These are phyloP conservation scores for Cerastis rubricosa DNA, from an alignment of 2,888 invertebrate species.

Conservation along the genomic window DNA sequence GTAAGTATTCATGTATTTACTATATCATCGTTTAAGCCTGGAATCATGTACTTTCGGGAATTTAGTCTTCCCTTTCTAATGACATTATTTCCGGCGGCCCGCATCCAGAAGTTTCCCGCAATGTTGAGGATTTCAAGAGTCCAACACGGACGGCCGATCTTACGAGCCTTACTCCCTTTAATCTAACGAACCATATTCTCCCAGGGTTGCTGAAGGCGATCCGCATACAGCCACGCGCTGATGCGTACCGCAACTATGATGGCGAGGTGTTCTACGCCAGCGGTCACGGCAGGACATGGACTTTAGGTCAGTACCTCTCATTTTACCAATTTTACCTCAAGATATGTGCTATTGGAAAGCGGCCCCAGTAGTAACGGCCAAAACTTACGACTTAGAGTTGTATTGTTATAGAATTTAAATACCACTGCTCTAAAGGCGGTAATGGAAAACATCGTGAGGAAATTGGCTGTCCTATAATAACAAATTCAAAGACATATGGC, in stretches of 20 bases:
- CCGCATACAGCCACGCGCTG: slow-evolving; percentile 76
- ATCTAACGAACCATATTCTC: slow-evolving; percentile 1
- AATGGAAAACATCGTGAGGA: not conserved
- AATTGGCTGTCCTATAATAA: not conserved
- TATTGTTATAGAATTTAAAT: not conserved
- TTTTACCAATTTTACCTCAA: not conserved
- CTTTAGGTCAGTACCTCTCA: slow-evolving; percentile 57
- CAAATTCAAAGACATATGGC: not conserved
- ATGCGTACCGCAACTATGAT: slow-evolving; percentile 78
- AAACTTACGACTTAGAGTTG: not conserved
- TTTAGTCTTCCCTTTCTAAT: not conserved
- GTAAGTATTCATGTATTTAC: slow-evolving; percentile 68
- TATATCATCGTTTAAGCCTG: not conserved
- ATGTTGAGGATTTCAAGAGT: not conserved
- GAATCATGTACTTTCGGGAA: not conserved
- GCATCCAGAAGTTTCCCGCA: not conserved
- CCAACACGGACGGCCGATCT: not conserved
- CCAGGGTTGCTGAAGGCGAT: slow-evolving; percentile 77
- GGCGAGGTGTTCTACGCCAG: slow-evolving; percentile 75
- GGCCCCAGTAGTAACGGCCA: not conserved
- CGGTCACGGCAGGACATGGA: slow-evolving; percentile 85
- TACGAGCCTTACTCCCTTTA: not conserved
- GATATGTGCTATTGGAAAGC: not conserved
- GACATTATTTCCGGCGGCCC: not conserved
- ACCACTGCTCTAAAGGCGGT: too few species aligned